Evolutionary conservation across 2,797 vertebrate genomes (phyloP).

Genomic region (Hephaestus fuliginosus): DNA sequence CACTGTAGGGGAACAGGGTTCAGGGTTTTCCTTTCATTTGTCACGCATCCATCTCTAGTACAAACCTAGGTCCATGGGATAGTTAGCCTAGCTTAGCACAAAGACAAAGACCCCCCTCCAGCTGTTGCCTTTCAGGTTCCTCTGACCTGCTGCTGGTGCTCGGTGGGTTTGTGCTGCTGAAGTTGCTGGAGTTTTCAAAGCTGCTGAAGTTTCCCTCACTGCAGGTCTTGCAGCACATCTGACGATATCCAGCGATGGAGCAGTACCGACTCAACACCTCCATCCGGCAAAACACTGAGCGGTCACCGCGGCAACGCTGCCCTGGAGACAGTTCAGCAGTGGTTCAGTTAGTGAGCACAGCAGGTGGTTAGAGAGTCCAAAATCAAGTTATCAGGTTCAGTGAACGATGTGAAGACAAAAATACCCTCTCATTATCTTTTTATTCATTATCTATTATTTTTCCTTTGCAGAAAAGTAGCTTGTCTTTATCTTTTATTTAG

Average conservation of each 20-base stretch:
- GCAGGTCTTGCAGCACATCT: constrained; percentile 96
- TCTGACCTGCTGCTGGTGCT: constrained; percentile 45
- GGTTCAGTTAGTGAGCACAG: background rate
- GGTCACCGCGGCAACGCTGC: constrained; percentile 92
- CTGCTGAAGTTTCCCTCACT: constrained; percentile 72
- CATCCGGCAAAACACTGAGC: constrained; percentile 94
- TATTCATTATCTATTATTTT: background rate
- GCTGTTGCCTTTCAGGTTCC: no score
- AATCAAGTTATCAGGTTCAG: background rate
- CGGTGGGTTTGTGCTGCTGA: background rate
- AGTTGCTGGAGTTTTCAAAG: constrained; percentile 32
- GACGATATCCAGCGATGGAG: constrained; percentile 89
- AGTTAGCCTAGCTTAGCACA: no score
- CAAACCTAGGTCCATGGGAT: no score
- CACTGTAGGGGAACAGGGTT: no score
- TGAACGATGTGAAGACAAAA: no score
- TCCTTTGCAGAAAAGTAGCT: background rate
- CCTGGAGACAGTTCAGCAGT: constrained; percentile 77
- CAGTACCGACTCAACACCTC: constrained; percentile 93
- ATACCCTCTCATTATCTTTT: background rate
- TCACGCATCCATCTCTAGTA: no score
- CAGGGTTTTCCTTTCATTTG: no score
- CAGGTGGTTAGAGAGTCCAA: background rate
- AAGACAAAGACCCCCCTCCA: background rate
- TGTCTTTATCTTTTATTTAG: background rate